phyloP scores from a whole-genome alignment of 2,113 vertebrate genomes.

The Odontesthes bonariensis region DNA sequence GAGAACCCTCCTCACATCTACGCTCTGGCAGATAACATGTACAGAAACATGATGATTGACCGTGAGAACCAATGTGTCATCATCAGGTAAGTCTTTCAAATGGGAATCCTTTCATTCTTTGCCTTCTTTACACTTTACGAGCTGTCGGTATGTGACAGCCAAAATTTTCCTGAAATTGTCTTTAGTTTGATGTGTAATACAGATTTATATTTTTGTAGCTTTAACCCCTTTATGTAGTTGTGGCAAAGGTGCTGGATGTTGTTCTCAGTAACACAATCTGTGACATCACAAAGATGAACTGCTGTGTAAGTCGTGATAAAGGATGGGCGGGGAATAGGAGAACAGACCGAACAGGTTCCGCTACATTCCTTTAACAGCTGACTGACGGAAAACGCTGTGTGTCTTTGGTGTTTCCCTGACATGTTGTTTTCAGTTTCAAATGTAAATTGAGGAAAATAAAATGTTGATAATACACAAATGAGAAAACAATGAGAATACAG shows the following conservation, averaged over 20 bases:
- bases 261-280: too few species aligned
- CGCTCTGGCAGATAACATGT: slow-evolving; percentile 97
- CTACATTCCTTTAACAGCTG: slow-evolving; percentile 44
- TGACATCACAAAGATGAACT: slow-evolving; percentile 13
- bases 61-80: slow-evolving; percentile 98
- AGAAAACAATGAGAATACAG: slow-evolving; percentile 19
- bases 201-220: neutral
- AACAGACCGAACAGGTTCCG: slow-evolving; percentile 60
- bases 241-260: slow-evolving; percentile 6
- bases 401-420: slow-evolving; percentile 12
- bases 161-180: neutral
- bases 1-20: slow-evolving; percentile 99
- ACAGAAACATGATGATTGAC: slow-evolving; percentile 99
- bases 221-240: neutral
- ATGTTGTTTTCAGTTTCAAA: slow-evolving; percentile 1
- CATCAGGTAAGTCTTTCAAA: slow-evolving; percentile 89
- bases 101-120: neutral
- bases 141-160: neutral
- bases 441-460: neutral
- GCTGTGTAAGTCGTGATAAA: slow-evolving; percentile 28
- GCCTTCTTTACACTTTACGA: neutral
- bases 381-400: slow-evolving; percentile 14
- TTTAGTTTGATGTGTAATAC: neutral
- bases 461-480: neutral
- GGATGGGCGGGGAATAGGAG: slow-evolving; percentile 25